These are phyloP conservation scores for Sclerodermus sp. DNA, from an alignment of 2,888 invertebrate genomes.

Conservation along the genomic window DNA sequence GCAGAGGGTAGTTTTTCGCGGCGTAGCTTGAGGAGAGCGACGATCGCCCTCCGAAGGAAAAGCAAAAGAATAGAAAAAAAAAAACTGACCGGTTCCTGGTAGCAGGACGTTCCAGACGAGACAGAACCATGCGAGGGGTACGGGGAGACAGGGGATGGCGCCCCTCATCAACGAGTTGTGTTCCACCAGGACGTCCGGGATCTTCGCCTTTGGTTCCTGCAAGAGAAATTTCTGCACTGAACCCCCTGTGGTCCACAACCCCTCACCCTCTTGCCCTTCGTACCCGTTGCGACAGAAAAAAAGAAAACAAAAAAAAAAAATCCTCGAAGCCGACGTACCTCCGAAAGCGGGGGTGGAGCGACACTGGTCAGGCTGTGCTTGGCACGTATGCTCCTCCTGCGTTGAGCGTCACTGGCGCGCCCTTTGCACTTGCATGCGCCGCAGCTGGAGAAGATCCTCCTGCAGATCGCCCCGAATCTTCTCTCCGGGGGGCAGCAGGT, in stretches of 20 bases:
- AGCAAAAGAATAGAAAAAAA: too few relatives aligned
- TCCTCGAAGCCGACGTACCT: too few relatives aligned
- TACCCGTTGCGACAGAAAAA: too few relatives aligned
- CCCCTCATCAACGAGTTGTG: conserved; percentile 86
- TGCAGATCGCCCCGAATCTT: conserved; percentile 44
- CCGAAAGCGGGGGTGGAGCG: conserved; percentile 52
- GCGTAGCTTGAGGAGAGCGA: too few relatives aligned
- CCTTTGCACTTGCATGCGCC: conserved; percentile 19
- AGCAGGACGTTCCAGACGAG: conserved; percentile 78
- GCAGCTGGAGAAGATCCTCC: conserved; percentile 35
- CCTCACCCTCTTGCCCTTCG: too few relatives aligned
- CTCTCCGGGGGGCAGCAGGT: conserved; percentile 49
- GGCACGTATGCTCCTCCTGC: conserved; percentile 47
- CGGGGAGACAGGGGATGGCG: conserved; percentile 88
- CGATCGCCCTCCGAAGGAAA: too few relatives aligned
- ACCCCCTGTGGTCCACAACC: too few relatives aligned
- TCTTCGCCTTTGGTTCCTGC: conserved; percentile 74
- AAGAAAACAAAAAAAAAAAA: too few relatives aligned
- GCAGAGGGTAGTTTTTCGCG: too few relatives aligned
- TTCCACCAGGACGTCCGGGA: conserved; percentile 78
- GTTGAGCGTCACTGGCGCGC: conserved; percentile 34
- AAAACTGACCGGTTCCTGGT: conserved; percentile 73
- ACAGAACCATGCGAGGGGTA: conserved; percentile 85
- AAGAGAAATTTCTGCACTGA: too few relatives aligned
- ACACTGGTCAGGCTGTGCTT: conserved; percentile 56